Conservation (phyloP, 2,888 invertebrate species). For the Physocephala rufipes region DNA sequence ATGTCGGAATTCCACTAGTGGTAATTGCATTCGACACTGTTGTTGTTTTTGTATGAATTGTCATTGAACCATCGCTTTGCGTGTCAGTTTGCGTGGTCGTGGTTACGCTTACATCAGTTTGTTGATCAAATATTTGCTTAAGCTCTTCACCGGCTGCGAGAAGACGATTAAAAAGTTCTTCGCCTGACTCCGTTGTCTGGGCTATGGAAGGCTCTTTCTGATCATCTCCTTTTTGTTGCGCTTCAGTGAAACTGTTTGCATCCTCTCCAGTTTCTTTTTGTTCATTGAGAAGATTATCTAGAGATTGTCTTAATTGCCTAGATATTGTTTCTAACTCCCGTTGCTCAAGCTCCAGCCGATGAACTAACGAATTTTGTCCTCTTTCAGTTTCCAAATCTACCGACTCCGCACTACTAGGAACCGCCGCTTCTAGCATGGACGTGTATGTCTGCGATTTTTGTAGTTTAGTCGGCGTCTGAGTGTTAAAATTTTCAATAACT, state of each 20-base stretch:
- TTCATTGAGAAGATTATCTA: constrained; percentile 56
- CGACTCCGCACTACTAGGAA: constrained; percentile 25
- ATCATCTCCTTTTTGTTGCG: not conserved
- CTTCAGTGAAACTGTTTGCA: constrained; percentile 23
- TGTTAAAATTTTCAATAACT: constrained; percentile 65
- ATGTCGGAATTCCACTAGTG: constrained; percentile 61
- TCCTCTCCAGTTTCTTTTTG: constrained; percentile 46
- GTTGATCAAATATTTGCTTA: constrained; percentile 56
- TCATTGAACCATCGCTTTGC: constrained; percentile 46
- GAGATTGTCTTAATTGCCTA: constrained; percentile 58
- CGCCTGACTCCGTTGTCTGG: constrained; percentile 48
- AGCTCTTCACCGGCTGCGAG: constrained; percentile 52
- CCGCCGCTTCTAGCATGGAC: constrained; percentile 54
- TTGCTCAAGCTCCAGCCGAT: constrained; percentile 58
- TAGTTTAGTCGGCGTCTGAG: constrained; percentile 51
- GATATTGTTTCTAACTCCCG: constrained; percentile 59
- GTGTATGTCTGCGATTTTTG: constrained; percentile 60
- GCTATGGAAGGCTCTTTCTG: not conserved
- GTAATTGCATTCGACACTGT: constrained; percentile 59
- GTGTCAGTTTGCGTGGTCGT: constrained; percentile 58
- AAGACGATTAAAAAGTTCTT: constrained; percentile 56
- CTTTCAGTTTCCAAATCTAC: not conserved
- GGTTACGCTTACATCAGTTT: constrained; percentile 54
- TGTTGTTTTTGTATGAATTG: constrained; percentile 60
- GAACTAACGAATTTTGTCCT: constrained; percentile 44